Percentiles rank a stretch among this genome's conserved stretches.
Conservation (phyloP, 2,113 vertebrate species). For the Gallinago jamesoni region DNA sequence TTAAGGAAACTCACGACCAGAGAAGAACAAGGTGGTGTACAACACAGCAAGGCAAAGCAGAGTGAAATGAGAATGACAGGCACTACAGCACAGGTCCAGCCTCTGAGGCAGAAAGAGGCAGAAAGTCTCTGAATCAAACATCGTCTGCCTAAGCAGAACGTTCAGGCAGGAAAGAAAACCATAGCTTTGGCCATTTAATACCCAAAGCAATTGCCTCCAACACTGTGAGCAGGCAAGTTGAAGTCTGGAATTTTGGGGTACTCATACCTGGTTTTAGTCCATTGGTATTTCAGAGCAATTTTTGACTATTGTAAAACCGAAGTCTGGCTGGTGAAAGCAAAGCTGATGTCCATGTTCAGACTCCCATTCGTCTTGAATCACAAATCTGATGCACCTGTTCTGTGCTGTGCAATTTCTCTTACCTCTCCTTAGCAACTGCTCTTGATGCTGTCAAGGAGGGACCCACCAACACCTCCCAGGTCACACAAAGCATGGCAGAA, state of each 20-base stretch:
- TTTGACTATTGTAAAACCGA: not conserved
- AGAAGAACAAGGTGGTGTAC: not conserved
- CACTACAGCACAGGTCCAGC: not conserved
- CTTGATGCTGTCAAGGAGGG: not conserved
- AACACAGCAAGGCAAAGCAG: not conserved
- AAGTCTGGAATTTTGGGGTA: not conserved
- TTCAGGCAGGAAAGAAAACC: not conserved
- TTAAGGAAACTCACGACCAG: not conserved
- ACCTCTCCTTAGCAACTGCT: not conserved
- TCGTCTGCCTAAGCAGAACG: not conserved
- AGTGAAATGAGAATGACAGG: not conserved
- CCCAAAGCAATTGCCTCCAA: not conserved
- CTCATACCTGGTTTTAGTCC: not conserved
- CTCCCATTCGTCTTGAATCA: not conserved
- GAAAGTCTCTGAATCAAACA: not conserved
- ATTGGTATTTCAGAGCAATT: not conserved
- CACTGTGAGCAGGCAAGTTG: not conserved
- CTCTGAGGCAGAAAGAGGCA: accelerated
- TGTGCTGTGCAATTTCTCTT: not conserved
- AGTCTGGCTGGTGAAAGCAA: not conserved
- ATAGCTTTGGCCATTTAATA: not conserved
- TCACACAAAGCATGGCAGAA: not conserved
- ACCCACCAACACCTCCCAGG: not conserved
- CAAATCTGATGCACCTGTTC: not conserved
- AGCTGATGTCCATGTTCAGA: not conserved